A percentile compares a stretch with the other conserved stretches of the same genome.
Conservation (phyloP, 2,797 vertebrate genomes). For the Vultur gryphus region DNA sequence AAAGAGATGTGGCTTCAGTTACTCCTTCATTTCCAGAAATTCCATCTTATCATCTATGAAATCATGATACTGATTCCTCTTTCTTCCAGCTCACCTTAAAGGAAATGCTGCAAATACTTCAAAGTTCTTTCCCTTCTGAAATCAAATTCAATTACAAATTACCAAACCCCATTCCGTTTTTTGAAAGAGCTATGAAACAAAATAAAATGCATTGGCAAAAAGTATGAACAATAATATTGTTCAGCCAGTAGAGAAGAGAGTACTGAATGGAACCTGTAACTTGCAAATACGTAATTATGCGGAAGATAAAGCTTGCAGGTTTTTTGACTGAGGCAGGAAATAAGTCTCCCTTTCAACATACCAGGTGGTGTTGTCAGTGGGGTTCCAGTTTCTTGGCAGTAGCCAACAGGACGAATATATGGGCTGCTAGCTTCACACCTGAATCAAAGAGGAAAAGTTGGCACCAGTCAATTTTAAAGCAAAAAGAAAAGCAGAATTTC, state of each 20-base stretch:
- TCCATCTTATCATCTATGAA: neutral
- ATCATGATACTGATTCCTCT: neutral
- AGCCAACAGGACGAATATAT: conserved; percentile 86
- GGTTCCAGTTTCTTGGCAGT: conserved; percentile 83
- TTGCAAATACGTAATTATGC: neutral
- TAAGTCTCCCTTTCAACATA: conserved; percentile 64
- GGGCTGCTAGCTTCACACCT: conserved; percentile 91
- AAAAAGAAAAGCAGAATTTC: conserved; percentile 9
- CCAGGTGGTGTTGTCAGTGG: conserved; percentile 88
- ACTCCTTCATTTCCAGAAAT: neutral
- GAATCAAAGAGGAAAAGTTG: conserved; percentile 24
- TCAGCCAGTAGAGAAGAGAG: neutral
- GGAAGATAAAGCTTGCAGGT: neutral
- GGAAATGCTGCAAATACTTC: neutral
- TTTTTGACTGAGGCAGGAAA: neutral
- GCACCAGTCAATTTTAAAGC: conserved; percentile 2
- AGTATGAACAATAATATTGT: neutral
- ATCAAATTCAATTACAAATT: neutral
- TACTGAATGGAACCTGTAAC: neutral
- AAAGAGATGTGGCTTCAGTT: neutral
- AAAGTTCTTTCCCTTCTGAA: neutral
- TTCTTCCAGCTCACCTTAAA: neutral
- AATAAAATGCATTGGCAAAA: neutral
- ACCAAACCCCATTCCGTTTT: neutral
- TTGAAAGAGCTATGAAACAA: neutral